Percentiles rank a stretch among this genome's conserved stretches.
These are phyloP conservation scores for Coenonympha glycerion DNA, from an alignment of 2,888 invertebrate genomes.

Conservation along the genomic window DNA sequence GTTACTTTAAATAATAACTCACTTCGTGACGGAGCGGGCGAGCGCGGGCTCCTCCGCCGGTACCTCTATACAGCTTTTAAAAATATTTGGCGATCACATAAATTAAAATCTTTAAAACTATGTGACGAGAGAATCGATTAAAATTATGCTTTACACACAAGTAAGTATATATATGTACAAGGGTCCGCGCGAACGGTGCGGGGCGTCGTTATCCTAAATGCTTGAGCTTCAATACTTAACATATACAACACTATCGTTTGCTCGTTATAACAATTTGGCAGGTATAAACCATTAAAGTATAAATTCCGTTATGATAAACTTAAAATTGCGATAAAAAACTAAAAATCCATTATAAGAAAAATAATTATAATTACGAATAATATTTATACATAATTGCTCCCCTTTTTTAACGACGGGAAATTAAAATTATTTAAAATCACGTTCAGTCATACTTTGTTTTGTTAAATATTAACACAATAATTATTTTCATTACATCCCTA, in stretches of 20 bases:
- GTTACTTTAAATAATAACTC: conserved; percentile 75
- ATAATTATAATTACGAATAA: conserved; percentile 74
- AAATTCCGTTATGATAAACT: conserved; percentile 62
- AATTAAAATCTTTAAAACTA: conserved; percentile 74
- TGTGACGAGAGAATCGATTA: conserved; percentile 74
- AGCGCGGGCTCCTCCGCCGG: conserved; percentile 42
- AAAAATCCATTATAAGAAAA: conserved; percentile 71
- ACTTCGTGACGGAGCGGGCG: conserved; percentile 56
- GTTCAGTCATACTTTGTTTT: conserved; percentile 72
- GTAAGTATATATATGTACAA: conserved; percentile 66
- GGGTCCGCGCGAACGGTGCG: conserved; percentile 59
- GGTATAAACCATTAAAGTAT: conserved; percentile 68
- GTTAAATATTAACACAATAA: conserved; percentile 74
- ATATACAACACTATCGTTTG: conserved; percentile 59
- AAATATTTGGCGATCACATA: conserved; percentile 75
- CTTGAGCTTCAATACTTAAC: conserved; percentile 71
- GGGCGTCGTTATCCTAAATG: conserved; percentile 59
- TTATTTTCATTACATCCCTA: conserved; percentile 71
- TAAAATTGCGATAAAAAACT: conserved; percentile 72
- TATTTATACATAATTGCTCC: conserved; percentile 69
- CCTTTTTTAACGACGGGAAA: conserved; percentile 59
- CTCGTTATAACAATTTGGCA: conserved; percentile 71
- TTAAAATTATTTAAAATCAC: conserved; percentile 68
- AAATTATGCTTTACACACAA: conserved; percentile 75
- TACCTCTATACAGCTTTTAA: conserved; percentile 66